A percentile compares a stretch with the other conserved stretches of the same genome.
Conservation (phyloP, 2,113 vertebrate species). For the Sphaerodactylus townsendi region DNA sequence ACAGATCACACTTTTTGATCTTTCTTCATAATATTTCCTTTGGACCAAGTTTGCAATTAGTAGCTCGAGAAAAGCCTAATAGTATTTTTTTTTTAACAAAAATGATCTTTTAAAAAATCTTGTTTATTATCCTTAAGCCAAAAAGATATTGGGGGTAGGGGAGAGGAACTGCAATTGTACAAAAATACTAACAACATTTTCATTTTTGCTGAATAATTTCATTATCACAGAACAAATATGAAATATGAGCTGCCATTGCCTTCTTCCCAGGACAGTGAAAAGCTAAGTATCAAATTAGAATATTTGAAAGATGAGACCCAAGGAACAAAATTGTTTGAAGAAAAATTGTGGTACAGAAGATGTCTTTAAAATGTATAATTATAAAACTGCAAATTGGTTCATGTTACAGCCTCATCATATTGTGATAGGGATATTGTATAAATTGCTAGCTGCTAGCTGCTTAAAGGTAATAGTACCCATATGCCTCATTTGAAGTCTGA, state of each 20-base stretch:
- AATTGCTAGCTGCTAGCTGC: constrained; percentile 26
- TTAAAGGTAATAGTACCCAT: constrained; percentile 25
- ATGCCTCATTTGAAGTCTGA: constrained; percentile 13
- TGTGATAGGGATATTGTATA: neutral
- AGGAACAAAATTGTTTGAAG: neutral
- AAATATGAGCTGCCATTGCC: constrained; percentile 1
- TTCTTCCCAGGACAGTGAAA: constrained; percentile 19
- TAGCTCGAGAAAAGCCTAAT: constrained; percentile 30
- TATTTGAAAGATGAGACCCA: neutral
- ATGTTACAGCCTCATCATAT: neutral
- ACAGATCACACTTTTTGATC: constrained; percentile 65
- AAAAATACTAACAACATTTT: neutral
- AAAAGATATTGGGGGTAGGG: neutral
- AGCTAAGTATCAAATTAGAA: constrained; percentile 37
- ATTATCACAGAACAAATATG: neutral
- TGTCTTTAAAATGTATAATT: neutral
- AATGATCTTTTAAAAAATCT: constrained; percentile 28
- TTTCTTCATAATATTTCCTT: constrained; percentile 69
- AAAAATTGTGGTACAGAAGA: neutral
- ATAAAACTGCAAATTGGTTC: constrained; percentile 27
- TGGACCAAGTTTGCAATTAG: constrained; percentile 63
- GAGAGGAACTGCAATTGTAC: neutral
- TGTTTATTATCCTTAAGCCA: constrained; percentile 49
- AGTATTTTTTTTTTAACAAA: constrained; percentile 14
- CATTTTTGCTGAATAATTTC: neutral